Conservation (phyloP, 2,797 vertebrate species). For the Poecilia picta region DNA sequence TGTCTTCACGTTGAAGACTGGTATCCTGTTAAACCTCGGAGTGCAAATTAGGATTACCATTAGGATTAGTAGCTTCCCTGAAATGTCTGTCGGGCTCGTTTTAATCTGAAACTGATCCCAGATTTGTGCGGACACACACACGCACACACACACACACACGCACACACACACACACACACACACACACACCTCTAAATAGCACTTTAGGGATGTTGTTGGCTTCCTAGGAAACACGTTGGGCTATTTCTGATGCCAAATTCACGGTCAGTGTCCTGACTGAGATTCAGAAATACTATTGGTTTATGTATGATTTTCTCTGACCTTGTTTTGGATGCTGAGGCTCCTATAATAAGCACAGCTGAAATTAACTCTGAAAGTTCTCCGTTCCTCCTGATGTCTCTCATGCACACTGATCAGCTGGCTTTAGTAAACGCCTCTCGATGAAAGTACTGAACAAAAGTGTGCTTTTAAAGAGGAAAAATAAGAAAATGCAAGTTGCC, state of each 20-base stretch:
- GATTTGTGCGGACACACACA: constrained; percentile 26
- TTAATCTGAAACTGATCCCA: constrained; percentile 62
- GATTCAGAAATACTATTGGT: not conserved
- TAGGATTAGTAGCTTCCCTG: constrained; percentile 51
- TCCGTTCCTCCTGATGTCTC: not conserved
- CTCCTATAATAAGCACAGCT: not conserved
- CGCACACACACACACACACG: no score
- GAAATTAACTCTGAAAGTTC: not conserved
- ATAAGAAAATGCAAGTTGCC: not conserved
- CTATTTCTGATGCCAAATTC: not conserved
- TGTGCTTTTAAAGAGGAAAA: not conserved
- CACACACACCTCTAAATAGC: constrained; percentile 24
- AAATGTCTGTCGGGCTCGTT: constrained; percentile 36
- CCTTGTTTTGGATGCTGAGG: not conserved
- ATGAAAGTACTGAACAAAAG: not conserved
- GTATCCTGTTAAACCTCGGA: constrained; percentile 38
- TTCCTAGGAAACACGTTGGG: constrained; percentile 4
- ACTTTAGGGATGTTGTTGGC: constrained; percentile 10
- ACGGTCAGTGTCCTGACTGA: not conserved
- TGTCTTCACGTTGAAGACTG: constrained; percentile 34
- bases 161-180: constrained; percentile 8
- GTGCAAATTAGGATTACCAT: constrained; percentile 65
- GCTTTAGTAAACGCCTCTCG: not conserved
- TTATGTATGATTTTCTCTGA: constrained; percentile 2
- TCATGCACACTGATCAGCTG: not conserved